phyloP scores from a whole-genome alignment of 2,113 vertebrate species.

The Microcebus jonahi region DNA sequence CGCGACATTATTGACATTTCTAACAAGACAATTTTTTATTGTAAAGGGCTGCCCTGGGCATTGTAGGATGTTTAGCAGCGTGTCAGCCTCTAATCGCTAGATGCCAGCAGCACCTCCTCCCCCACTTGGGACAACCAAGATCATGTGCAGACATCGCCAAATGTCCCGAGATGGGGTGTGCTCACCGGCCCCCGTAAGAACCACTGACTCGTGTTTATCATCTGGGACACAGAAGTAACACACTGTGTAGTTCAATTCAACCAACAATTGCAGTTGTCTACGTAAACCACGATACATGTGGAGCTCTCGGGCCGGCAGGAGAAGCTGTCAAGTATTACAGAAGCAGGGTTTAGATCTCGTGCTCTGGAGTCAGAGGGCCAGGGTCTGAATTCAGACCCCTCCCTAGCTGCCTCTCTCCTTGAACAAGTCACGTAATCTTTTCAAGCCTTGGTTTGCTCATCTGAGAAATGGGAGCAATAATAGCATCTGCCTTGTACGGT shows the following conservation, averaged over 20 bases:
- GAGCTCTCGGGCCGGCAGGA: background rate
- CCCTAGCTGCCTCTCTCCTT: background rate
- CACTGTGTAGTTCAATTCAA: background rate
- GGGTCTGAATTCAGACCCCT: background rate
- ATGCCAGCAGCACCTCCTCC: background rate
- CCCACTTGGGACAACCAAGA: background rate
- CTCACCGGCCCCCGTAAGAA: background rate
- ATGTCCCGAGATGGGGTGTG: too few species aligned
- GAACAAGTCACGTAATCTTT: background rate
- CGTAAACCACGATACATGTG: too few species aligned
- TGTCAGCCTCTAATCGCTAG: background rate
- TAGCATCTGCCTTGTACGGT: background rate
- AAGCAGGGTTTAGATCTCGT: too few species aligned
- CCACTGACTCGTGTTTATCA: fast-evolving
- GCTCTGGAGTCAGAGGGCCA: background rate
- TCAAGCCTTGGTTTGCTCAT: background rate
- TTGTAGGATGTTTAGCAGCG: too few species aligned
- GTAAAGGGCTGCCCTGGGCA: background rate
- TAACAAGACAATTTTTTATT: background rate
- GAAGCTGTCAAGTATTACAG: too few species aligned
- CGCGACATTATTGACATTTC: background rate
- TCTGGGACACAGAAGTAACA: background rate
- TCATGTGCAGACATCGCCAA: background rate
- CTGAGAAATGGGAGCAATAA: background rate
- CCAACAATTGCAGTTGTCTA: background rate